phyloP scores from a whole-genome alignment of 1,140 invertebrate genomes.

The Olivierus martensii region DNA sequence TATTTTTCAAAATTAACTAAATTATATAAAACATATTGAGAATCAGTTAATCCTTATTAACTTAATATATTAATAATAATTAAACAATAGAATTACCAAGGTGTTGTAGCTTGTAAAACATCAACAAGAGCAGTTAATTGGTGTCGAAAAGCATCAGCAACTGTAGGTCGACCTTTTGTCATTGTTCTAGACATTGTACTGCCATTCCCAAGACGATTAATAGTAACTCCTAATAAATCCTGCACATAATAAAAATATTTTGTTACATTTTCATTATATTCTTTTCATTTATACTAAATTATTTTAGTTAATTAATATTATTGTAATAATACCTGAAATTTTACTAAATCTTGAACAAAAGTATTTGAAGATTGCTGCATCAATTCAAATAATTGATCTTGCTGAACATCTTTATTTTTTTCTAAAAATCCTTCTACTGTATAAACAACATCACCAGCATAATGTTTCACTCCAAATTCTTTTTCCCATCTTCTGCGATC shows the following conservation, averaged over 20 bases:
- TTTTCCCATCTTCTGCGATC: constrained; percentile 78
- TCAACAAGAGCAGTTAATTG: constrained; percentile 84
- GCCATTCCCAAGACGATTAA: constrained; percentile 12
- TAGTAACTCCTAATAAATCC: constrained; percentile 17
- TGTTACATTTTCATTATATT: background rate
- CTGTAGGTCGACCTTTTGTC: constrained; percentile 72
- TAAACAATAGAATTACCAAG: constrained; percentile 76
- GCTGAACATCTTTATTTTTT: constrained; percentile 90
- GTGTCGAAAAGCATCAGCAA: constrained; percentile 81
- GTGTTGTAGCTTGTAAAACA: constrained; percentile 76
- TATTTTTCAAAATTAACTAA: too few species aligned
- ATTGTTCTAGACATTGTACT: constrained; percentile 57
- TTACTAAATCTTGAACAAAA: constrained; percentile 77
- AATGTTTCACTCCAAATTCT: constrained; percentile 83
- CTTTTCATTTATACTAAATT: background rate
- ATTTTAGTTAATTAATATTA: background rate
- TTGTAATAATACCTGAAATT: constrained; percentile 45
- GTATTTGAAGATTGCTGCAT: constrained; percentile 71
- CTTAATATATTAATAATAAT: constrained; percentile 14
- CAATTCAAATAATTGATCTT: constrained; percentile 88
- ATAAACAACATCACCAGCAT: constrained; percentile 89
- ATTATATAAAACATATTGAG: constrained; percentile 1
- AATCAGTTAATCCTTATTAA: background rate
- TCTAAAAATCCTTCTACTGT: constrained; percentile 87
- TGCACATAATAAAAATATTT: too few species aligned